These are phyloP conservation scores for Parazoanthus darwini DNA, from an alignment of 92 coral and sea anemone species.

Conservation along the genomic window DNA sequence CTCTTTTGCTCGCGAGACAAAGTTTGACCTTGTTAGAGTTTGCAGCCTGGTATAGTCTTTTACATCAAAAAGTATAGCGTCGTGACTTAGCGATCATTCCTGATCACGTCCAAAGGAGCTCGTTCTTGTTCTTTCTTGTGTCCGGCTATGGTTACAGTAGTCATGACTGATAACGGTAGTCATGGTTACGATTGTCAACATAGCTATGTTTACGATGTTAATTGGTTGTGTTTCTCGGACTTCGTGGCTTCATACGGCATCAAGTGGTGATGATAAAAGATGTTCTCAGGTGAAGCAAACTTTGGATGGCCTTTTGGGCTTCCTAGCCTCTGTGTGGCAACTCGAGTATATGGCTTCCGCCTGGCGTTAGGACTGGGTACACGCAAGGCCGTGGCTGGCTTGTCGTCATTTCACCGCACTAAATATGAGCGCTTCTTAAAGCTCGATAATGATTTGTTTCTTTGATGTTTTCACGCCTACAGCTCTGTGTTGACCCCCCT, in stretches of 20 bases:
- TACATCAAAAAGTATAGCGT: conserved; percentile 53
- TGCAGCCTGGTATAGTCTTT: too few relatives aligned
- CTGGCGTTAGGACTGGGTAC: not conserved
- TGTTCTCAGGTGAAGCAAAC: conserved; percentile 74
- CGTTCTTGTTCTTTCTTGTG: conserved; percentile 31
- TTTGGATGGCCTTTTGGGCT: not conserved
- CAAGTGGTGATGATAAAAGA: conserved; percentile 80
- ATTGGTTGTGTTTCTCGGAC: conserved; percentile 42
- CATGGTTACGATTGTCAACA: conserved; percentile 50
- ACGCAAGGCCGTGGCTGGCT: not conserved
- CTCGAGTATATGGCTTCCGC: conserved; percentile 19
- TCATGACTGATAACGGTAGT: conserved; percentile 38
- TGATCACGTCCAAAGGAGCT: not conserved
- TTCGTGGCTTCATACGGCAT: conserved; percentile 80
- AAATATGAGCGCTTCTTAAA: not conserved
- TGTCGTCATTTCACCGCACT: not conserved
- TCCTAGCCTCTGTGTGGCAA: conserved; percentile 10
- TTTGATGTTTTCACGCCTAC: conserved; percentile 37
- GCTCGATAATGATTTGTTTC: conserved; percentile 19
- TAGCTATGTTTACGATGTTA: conserved; percentile 40
- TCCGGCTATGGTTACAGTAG: too few relatives aligned
- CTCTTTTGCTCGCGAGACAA: too few relatives aligned
- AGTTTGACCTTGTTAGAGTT: too few relatives aligned
- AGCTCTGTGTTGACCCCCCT: conserved; percentile 40
- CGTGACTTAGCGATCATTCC: conserved; percentile 46